Conservation (phyloP, 2,888 invertebrate genomes). For the Hipparchia semele region DNA sequence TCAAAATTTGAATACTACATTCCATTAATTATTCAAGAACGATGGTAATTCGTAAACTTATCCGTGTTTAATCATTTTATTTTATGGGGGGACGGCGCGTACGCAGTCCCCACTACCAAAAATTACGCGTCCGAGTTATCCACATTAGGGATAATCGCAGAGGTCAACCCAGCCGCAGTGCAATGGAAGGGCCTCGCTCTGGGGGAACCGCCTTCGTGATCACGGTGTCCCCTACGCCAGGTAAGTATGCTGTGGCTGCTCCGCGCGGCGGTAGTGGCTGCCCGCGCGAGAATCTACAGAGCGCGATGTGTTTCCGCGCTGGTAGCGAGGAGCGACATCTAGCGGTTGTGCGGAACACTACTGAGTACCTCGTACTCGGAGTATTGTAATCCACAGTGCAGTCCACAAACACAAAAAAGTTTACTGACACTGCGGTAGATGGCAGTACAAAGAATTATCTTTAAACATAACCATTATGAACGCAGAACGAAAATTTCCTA, state of each 20-base stretch:
- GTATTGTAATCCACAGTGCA: not conserved
- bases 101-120: slow-evolving; percentile 2
- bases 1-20: no score
- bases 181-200: slow-evolving; percentile 3
- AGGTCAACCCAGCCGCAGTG: slow-evolving; percentile 1
- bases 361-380: not conserved
- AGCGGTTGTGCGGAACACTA: not conserved
- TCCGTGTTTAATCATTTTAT: no score
- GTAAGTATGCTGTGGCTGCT: not conserved
- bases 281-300: not conserved
- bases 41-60: no score
- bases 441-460: not conserved
- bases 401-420: not conserved
- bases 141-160: slow-evolving; percentile 2
- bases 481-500: no score
- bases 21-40: no score
- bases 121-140: slow-evolving; percentile 2
- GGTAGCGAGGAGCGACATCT: not conserved
- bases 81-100: not conserved
- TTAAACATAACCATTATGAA: no score
- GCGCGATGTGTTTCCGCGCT: not conserved
- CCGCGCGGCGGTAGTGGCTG: not conserved
- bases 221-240: slow-evolving; percentile 16
- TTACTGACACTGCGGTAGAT: not conserved
- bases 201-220: slow-evolving; percentile 10